Evolutionary conservation across 2,888 invertebrate species (phyloP).

Genomic region (Cordylochernes scorpioides): DNA sequence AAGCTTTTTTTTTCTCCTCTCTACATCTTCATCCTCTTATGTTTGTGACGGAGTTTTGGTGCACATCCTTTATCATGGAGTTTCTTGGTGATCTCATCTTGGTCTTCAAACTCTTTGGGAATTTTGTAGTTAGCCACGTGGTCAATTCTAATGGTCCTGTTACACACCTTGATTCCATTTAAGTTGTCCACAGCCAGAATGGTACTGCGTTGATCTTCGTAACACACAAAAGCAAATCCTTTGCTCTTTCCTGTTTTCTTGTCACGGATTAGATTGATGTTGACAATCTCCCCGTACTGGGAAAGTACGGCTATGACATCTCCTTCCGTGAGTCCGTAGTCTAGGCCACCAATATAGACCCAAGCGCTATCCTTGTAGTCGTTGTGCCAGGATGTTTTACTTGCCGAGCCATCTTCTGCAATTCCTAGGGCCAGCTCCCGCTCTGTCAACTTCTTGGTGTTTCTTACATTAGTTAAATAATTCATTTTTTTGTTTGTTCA

Average conservation of each 20-base stretch:
- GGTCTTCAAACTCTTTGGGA: constrained; percentile 73
- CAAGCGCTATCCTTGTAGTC: constrained; percentile 76
- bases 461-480: constrained; percentile 87
- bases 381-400: constrained; percentile 79
- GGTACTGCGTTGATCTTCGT: constrained; percentile 89
- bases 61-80: no score
- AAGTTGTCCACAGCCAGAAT: constrained; percentile 87
- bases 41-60: no score
- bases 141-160: constrained; percentile 63
- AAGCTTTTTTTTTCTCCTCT: no score
- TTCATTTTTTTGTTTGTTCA: no score
- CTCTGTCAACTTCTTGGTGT: constrained; percentile 67
- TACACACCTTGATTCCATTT: constrained; percentile 61
- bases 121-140: constrained; percentile 81
- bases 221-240: constrained; percentile 91
- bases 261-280: constrained; percentile 77
- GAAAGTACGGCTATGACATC: constrained; percentile 76
- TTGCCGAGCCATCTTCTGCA: no score
- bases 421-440: constrained; percentile 45
- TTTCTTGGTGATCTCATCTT: no score
- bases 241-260: constrained; percentile 75
- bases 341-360: constrained; percentile 81
- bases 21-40: no score
- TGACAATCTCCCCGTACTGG: constrained; percentile 90
- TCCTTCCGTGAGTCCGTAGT: constrained; percentile 79